These are phyloP conservation scores for Sturnus vulgaris DNA, from an alignment of 2,113 vertebrate genomes.

Conservation along the genomic window DNA sequence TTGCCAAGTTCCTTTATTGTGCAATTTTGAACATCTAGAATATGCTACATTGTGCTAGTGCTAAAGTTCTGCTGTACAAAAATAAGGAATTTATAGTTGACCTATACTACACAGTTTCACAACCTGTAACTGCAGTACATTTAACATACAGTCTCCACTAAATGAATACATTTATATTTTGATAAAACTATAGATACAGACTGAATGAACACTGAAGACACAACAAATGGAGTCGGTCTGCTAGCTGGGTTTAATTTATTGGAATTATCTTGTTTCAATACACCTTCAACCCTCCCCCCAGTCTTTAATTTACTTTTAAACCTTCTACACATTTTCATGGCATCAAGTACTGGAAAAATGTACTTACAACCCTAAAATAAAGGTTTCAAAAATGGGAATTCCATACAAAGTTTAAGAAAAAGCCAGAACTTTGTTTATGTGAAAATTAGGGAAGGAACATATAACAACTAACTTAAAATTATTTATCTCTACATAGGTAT, in stretches of 20 bases:
- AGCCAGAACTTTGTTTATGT: not conserved
- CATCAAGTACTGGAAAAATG: not conserved
- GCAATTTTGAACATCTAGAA: slow-evolving; percentile 85
- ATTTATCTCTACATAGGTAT: not conserved
- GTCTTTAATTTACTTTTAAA: slow-evolving; percentile 22
- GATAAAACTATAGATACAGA: slow-evolving; percentile 71
- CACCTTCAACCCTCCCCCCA: slow-evolving; percentile 48
- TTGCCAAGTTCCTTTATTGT: slow-evolving; percentile 90
- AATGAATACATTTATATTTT: slow-evolving; percentile 74
- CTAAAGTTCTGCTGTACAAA: slow-evolving; percentile 83
- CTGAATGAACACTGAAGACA: slow-evolving; percentile 75
- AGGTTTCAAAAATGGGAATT: slow-evolving; percentile 15
- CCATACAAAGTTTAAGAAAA: slow-evolving; percentile 22
- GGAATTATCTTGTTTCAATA: slow-evolving; percentile 40
- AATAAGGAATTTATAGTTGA: slow-evolving; percentile 80
- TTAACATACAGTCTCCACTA: slow-evolving; percentile 79
- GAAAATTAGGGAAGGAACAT: not conserved
- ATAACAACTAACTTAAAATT: not conserved
- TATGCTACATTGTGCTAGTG: slow-evolving; percentile 83
- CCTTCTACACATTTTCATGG: slow-evolving; percentile 28
- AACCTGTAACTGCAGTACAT: slow-evolving; percentile 78
- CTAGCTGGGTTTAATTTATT: slow-evolving; percentile 62
- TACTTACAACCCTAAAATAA: slow-evolving; percentile 31
- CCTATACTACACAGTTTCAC: slow-evolving; percentile 79
- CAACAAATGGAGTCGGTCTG: slow-evolving; percentile 68